A percentile compares a stretch with the other conserved stretches of the same genome.
These are phyloP conservation scores for Bombylius major DNA, from an alignment of 2,888 invertebrate genomes.

Conservation along the genomic window DNA sequence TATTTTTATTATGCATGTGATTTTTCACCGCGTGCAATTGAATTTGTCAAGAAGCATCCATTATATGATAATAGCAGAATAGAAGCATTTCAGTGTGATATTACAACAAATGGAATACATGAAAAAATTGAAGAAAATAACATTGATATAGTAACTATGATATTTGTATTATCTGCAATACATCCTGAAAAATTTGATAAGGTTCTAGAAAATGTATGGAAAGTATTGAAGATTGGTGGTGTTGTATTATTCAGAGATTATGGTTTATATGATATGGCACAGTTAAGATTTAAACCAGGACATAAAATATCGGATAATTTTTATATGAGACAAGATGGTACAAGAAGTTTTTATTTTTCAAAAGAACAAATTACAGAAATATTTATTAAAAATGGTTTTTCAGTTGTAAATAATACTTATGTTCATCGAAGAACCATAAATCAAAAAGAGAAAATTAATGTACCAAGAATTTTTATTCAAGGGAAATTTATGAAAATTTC, in stretches of 20 bases:
- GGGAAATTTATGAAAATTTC: slow-evolving; percentile 56
- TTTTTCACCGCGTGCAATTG: slow-evolving; percentile 80
- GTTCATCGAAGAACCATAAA: slow-evolving; percentile 83
- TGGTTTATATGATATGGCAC: slow-evolving; percentile 91
- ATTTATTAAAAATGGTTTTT: slow-evolving; percentile 58
- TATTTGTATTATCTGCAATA: slow-evolving; percentile 92
- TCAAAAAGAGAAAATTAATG: slow-evolving; percentile 80
- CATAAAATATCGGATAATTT: slow-evolving; percentile 86
- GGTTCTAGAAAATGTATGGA: slow-evolving; percentile 51
- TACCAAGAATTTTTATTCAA: slow-evolving; percentile 87
- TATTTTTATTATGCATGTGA: slow-evolving; percentile 80
- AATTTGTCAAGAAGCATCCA: slow-evolving; percentile 61
- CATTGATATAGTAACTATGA: slow-evolving; percentile 74
- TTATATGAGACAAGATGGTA: slow-evolving; percentile 94
- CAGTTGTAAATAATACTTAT: slow-evolving; percentile 56
- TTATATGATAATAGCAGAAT: slow-evolving; percentile 53
- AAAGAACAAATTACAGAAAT: slow-evolving; percentile 53
- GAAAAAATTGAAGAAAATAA: slow-evolving; percentile 38
- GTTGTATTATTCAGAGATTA: slow-evolving; percentile 83
- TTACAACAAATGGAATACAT: slow-evolving; percentile 57
- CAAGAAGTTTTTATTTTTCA: slow-evolving; percentile 75
- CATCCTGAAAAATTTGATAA: slow-evolving; percentile 68
- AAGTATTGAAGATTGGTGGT: slow-evolving; percentile 61
- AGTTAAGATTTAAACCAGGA: slow-evolving; percentile 83
- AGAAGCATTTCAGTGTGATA: slow-evolving; percentile 72